phyloP scores from a whole-genome alignment of 2,797 vertebrate genomes.

The Lerista edwardsae region DNA sequence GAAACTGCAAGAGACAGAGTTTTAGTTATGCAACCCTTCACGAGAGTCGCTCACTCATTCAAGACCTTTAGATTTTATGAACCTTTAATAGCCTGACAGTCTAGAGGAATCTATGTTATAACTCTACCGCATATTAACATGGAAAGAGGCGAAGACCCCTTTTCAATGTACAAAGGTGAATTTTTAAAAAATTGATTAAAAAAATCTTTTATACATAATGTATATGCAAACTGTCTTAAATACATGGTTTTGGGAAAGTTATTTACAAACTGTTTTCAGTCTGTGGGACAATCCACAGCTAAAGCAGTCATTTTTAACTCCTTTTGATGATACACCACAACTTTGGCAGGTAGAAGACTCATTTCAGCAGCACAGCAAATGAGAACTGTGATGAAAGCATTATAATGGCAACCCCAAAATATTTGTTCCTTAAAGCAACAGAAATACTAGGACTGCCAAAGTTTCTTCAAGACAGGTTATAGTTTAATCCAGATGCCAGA shows the following conservation, averaged over 20 bases:
- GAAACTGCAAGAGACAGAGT: conserved; percentile 78
- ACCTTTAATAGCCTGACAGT: conserved; percentile 79
- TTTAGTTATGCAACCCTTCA: conserved; percentile 81
- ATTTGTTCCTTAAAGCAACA: conserved; percentile 73
- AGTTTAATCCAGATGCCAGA: conserved; percentile 70
- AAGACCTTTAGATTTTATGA: conserved; percentile 73
- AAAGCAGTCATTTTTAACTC: conserved; percentile 75
- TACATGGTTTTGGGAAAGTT: conserved; percentile 87
- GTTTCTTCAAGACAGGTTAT: conserved; percentile 64
- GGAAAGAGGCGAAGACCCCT: conserved; percentile 74
- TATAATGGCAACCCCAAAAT: conserved; percentile 73
- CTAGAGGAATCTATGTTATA: conserved; percentile 82
- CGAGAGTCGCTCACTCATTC: conserved; percentile 77
- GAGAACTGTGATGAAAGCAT: conserved; percentile 72
- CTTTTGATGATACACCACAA: conserved; percentile 74
- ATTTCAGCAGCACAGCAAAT: conserved; percentile 77
- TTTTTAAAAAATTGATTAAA: conserved; percentile 90
- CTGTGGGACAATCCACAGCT: conserved; percentile 82
- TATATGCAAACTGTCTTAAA: conserved; percentile 92
- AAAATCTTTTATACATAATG: conserved; percentile 92
- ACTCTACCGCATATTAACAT: conserved; percentile 86
- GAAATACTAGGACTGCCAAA: conserved; percentile 81
- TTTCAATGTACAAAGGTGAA: conserved; percentile 92
- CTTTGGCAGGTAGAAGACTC: conserved; percentile 77
- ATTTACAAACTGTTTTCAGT: conserved; percentile 88